Conservation (phyloP, 2,888 invertebrate genomes). For the Stomorhina lunata region DNA sequence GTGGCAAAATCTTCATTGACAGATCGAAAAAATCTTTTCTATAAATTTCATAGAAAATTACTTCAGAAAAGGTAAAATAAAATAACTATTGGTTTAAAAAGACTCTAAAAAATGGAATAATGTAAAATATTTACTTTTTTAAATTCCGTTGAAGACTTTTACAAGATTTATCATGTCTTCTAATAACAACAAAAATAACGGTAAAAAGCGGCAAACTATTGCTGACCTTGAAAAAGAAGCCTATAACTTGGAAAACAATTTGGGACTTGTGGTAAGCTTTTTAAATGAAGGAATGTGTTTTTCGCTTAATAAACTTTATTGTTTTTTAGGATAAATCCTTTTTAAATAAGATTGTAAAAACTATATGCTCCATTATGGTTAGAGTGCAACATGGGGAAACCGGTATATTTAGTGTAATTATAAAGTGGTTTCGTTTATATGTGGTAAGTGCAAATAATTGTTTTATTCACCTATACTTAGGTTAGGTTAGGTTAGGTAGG, state of each 20-base stretch:
- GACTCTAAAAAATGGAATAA: neutral
- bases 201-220: neutral
- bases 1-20: no score
- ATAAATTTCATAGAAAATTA: conserved; percentile 1
- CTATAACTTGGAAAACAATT: conserved; percentile 24
- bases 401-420: conserved; percentile 20
- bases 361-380: conserved; percentile 14
- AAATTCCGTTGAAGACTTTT: neutral
- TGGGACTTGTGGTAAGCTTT: conserved; percentile 11
- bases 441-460: conserved; percentile 49
- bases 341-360: conserved; percentile 45
- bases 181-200: neutral
- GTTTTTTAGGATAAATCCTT: conserved; percentile 45
- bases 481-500: no score
- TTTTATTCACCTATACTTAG: neutral
- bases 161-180: neutral
- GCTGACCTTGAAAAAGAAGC: conserved; percentile 22
- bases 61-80: neutral
- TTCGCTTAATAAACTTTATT: neutral
- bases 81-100: neutral
- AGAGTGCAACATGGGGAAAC: conserved; percentile 26
- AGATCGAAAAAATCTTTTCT: neutral
- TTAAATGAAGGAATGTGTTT: neutral
- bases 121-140: neutral
- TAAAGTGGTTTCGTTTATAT: conserved; percentile 59